Base-by-base conservation (phyloP, 1,140 invertebrate genomes). In the Nasonia giraulti region DNA sequence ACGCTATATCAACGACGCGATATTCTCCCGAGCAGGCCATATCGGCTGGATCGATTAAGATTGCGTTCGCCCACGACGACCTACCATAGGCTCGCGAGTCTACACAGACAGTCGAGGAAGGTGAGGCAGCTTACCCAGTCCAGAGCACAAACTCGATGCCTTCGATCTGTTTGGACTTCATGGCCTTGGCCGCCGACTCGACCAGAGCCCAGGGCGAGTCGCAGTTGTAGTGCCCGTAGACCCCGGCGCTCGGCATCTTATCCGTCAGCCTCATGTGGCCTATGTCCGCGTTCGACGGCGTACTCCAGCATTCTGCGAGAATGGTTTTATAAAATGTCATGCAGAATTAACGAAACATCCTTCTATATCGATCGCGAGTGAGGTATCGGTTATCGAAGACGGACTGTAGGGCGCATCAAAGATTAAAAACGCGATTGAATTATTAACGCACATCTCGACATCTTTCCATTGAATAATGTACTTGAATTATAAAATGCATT, bases 111-210 rank as follows among this genome's bases (percentile, higher is more conserved):
- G 14, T 2, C 12, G 47, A 14, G 14, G 14, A 2, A 62, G 55
- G 1, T 20, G 55, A 37, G 55, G 3, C 14, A 33, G 68, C 89
- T 84, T 94, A 98, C 97, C 98, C 98, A 27, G 98, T 98, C 97
- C 97, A 98, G 10, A 98, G 92, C 20, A 98, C 96, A 90, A 98
- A 98, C 92, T 98, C 97, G 40, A 98, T 96, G 88, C 97, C 96
- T 89, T 97, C 95, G 10, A 96, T 95, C 87, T 96, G 96, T 85
- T 96, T 95, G 62, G 94, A 94, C 90, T 86, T 83, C 97, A 98
- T 98, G 76, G 96, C 95, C 88, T 94, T 94, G 14, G 97, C 95
- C 1, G 97, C 97, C 27, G 97, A 97, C 91, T 97, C 95, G 82
- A 98, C 96, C 37, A 98, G 95, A 83, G 95, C 94, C 95, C 97